Evolutionary conservation across 2,797 vertebrate genomes (phyloP), one percentile per base, ranked within the genome.

Genomic region (Eutrigla gurnardus): DNA sequence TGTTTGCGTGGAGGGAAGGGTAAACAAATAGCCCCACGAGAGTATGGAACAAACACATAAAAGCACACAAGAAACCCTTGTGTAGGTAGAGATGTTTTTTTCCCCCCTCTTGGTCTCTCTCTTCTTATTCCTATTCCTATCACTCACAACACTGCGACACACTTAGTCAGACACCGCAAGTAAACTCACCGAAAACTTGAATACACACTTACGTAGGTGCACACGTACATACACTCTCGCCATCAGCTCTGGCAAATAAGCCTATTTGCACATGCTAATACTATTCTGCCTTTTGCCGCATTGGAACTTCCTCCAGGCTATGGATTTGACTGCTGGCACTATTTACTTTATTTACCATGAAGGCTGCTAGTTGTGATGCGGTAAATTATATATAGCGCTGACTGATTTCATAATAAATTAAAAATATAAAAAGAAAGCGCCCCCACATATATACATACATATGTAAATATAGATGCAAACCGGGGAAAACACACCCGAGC

Each of bases 261-360:
- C 17, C 46, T 78, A 40, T 75, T 86, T 83, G 66, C 53, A 80
- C 55, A 76, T 73, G 25, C 52, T 85, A 62, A 75, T 65, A n/a
- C 53, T 42, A 37, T 62, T 58, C 54, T 66, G 60, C 18, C 25
- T 66, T 69, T 68, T 13, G 13, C 52, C 5, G 5, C 74, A 69
- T 81, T 58, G 55, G 39, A 77, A 57, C 17, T 37, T 69, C 64
- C 78, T 73, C 54, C 69, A 67, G 62, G 66, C 69, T 59, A 37
- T 54, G 66, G 40, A 55, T 66, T 62, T 40, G 65, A 65, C 78
- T 54, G 59, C 73, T 78, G 73, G 10, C 39, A 40, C 40, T 63
- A 33, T 36, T 78, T 71, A 68, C 52, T 79, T 71, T 54, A 76
- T 82, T 80, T 64, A 65, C 52, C 40, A 77, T 67, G 35, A 80